phyloP scores from a whole-genome alignment of 30 jellyfish, hydroid and myxozoan genomes.

The Haliclystus octoradiatus region DNA sequence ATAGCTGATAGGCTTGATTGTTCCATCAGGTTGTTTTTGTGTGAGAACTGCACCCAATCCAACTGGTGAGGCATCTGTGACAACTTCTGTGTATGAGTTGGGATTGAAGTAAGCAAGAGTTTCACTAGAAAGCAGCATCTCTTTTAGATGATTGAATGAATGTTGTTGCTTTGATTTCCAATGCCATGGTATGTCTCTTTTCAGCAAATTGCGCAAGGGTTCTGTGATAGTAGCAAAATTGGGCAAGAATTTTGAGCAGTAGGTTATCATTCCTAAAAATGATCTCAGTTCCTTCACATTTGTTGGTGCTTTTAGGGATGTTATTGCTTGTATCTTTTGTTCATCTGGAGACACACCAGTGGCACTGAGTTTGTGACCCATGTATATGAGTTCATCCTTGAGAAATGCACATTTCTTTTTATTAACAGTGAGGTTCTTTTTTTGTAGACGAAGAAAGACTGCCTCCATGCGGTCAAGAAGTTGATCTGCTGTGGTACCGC shows the following conservation, averaged over 20 bases:
- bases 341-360: conserved; percentile 25
- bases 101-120: conserved; percentile 16
- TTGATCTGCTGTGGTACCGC: conserved; percentile 8
- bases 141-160: too few relatives aligned
- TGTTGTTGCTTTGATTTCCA: too few relatives aligned
- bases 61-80: conserved; percentile 10
- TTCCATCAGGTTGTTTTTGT: too few relatives aligned
- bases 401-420: conserved; percentile 9
- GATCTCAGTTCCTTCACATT: too few relatives aligned
- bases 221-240: not conserved
- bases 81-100: not conserved
- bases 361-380: conserved; percentile 14
- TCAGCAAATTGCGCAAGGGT: conserved; percentile 11
- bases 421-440: conserved; percentile 18
- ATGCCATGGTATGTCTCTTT: too few relatives aligned
- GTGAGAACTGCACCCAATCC: conserved; percentile 20
- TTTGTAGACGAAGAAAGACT: conserved; percentile 10
- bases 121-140: not conserved
- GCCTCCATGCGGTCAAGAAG: conserved; percentile 12
- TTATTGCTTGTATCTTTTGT: not conserved
- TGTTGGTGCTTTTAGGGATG: conserved; percentile 5
- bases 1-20: too few relatives aligned
- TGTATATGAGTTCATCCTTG: not conserved
- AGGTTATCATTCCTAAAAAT: too few relatives aligned
- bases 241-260: conserved; percentile 12